A percentile compares a stretch with the other conserved stretches of the same genome.
These are phyloP conservation scores for Latheticus oryzae DNA, from an alignment of 2,888 invertebrate species.

Conservation along the genomic window DNA sequence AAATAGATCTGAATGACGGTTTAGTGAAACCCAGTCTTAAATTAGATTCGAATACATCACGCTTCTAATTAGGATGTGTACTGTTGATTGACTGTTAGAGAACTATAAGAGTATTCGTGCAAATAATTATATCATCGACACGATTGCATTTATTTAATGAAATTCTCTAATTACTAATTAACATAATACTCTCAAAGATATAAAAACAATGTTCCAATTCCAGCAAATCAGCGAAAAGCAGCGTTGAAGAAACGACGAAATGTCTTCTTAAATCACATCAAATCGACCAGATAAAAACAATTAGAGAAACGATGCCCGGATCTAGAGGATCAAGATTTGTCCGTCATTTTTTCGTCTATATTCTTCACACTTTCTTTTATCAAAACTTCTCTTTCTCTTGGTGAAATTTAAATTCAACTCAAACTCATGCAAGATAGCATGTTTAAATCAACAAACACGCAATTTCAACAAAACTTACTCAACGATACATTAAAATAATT, in stretches of 20 bases:
- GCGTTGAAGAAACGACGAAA: slow-evolving; percentile 46
- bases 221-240: slow-evolving; percentile 22
- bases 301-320: slow-evolving; percentile 42
- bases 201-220: too few relatives aligned
- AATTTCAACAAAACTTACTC: slow-evolving; percentile 19
- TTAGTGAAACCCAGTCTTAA: slow-evolving; percentile 23
- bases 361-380: neutral
- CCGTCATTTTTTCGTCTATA: too few relatives aligned
- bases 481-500: slow-evolving; percentile 22
- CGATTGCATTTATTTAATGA: slow-evolving; percentile 28
- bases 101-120: slow-evolving; percentile 24
- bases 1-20: slow-evolving; percentile 29
- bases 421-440: slow-evolving; percentile 1
- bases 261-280: slow-evolving; percentile 47
- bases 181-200: slow-evolving; percentile 25
- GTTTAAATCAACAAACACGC: slow-evolving; percentile 1
- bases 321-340: too few relatives aligned
- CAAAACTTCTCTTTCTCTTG: neutral
- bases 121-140: slow-evolving; percentile 19
- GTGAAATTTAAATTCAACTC: slow-evolving; percentile 3
- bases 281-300: slow-evolving; percentile 48
- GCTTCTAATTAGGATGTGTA: slow-evolving; percentile 27
- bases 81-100: slow-evolving; percentile 24
- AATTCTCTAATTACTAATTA: slow-evolving; percentile 30
- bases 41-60: slow-evolving; percentile 28